A percentile compares a stretch with the other conserved stretches of the same genome.
phyloP scores from a whole-genome alignment of 2,888 invertebrate genomes.

The Tiphia femorata region DNA sequence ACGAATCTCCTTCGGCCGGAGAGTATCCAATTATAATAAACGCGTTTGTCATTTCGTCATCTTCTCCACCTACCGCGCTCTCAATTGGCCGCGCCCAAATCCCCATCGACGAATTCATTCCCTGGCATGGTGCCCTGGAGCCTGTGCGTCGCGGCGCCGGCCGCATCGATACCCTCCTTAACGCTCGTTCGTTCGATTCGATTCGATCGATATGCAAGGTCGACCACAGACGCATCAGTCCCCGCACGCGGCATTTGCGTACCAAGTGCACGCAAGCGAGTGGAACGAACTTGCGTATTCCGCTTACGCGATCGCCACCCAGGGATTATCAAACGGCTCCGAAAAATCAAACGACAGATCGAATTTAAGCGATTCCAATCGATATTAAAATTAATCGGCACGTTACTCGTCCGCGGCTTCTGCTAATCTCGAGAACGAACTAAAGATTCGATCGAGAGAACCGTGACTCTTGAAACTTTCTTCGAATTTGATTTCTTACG shows the following conservation, averaged over 20 bases:
- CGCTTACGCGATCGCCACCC: slow-evolving; percentile 1
- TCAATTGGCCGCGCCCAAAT: slow-evolving; percentile 28
- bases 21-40: slow-evolving; percentile 24
- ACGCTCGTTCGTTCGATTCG: too few species aligned
- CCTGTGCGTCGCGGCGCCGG: slow-evolving; percentile 11
- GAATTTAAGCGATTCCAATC: too few species aligned
- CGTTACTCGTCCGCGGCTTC: background rate
- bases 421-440: too few species aligned
- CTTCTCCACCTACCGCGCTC: background rate
- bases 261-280: background rate
- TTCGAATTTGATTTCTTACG: background rate
- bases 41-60: slow-evolving; percentile 28
- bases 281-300: slow-evolving; percentile 5
- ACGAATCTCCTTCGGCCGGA: background rate
- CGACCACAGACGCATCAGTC: slow-evolving; percentile 19
- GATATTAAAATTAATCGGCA: too few species aligned
- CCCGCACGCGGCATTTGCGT: slow-evolving; percentile 1
- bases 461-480: too few species aligned
- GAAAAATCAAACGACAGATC: too few species aligned
- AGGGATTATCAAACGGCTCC: slow-evolving; percentile 3
- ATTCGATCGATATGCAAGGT: slow-evolving; percentile 31
- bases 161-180: slow-evolving; percentile 29
- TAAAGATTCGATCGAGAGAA: background rate
- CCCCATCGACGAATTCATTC: slow-evolving; percentile 30
- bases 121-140: slow-evolving; percentile 1